Percentiles rank a stretch among this genome's conserved stretches.
These are phyloP conservation scores for Rhincodon typus DNA, from an alignment of 2,797 vertebrate genomes.

Conservation along the genomic window DNA sequence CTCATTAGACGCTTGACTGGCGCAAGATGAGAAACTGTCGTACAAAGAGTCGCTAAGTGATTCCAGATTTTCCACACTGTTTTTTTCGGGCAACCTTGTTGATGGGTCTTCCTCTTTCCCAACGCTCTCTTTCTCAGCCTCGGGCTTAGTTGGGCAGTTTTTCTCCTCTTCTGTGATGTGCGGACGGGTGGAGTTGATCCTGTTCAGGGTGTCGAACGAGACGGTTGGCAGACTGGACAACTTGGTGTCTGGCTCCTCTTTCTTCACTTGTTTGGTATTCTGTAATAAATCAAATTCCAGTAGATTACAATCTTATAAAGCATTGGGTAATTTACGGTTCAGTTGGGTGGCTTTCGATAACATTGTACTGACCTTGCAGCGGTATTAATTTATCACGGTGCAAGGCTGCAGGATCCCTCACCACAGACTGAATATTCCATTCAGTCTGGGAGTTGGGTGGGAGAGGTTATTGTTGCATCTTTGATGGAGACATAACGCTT, in stretches of 20 bases:
- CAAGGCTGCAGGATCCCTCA: not conserved
- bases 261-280: constrained; percentile 65
- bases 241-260: constrained; percentile 48
- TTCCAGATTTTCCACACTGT: constrained; percentile 59
- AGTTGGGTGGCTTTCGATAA: not conserved
- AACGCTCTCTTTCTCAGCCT: constrained; percentile 54
- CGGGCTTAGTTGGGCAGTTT: constrained; percentile 48
- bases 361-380: not conserved
- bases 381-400: not conserved
- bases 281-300: constrained; percentile 58
- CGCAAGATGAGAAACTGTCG: constrained; percentile 79
- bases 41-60: constrained; percentile 80
- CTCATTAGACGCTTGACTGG: constrained; percentile 74
- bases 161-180: constrained; percentile 57
- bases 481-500: not conserved
- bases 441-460: too few species aligned
- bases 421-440: not conserved
- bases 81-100: constrained; percentile 53
- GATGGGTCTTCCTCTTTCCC: constrained; percentile 53
- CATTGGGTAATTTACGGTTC: not conserved
- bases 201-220: constrained; percentile 73
- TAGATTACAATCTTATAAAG: not conserved
- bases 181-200: constrained; percentile 62
- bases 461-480: too few species aligned
- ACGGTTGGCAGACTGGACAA: constrained; percentile 59